These are phyloP conservation scores for Agrypnus murinus DNA, from an alignment of 2,888 invertebrate species.

Conservation along the genomic window DNA sequence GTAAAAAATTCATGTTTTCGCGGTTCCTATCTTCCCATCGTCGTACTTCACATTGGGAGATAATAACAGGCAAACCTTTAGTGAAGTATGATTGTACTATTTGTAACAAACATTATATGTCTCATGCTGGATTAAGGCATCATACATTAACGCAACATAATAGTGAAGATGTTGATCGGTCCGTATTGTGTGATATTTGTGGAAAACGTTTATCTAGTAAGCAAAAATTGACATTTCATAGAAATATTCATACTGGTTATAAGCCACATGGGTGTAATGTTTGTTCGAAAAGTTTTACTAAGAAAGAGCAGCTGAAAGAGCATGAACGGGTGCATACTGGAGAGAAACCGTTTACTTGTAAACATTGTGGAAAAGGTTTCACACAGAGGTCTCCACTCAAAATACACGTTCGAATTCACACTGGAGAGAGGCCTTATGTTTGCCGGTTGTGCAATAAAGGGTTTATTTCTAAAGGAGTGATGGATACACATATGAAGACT, in stretches of 20 bases:
- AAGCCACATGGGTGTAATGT: conserved; percentile 69
- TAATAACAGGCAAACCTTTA: conserved; percentile 66
- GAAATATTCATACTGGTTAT: conserved; percentile 56
- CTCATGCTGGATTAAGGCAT: conserved; percentile 62
- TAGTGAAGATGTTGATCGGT: conserved; percentile 72
- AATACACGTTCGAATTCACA: conserved; percentile 78
- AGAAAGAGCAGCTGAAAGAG: conserved; percentile 48
- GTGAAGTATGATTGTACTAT: conserved; percentile 67
- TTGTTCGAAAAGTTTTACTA: conserved; percentile 73
- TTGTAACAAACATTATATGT: conserved; percentile 67
- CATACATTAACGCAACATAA: conserved; percentile 68
- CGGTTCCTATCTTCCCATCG: conserved; percentile 74
- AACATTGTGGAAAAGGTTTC: conserved; percentile 60
- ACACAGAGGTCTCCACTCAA: conserved; percentile 76
- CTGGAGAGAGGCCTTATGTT: conserved; percentile 59
- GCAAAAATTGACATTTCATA: conserved; percentile 66
- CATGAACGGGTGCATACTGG: conserved; percentile 33
- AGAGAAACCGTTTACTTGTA: conserved; percentile 54
- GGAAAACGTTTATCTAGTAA: conserved; percentile 66
- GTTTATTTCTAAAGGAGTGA: conserved; percentile 65
- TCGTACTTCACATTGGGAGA: conserved; percentile 68
- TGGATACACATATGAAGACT: conserved; percentile 65
- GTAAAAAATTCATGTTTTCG: conserved; percentile 72
- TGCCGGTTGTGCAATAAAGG: conserved; percentile 65
- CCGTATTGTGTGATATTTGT: conserved; percentile 69